These are phyloP conservation scores for Sula dactylatra DNA, from an alignment of 2,113 vertebrate genomes.

Conservation along the genomic window DNA sequence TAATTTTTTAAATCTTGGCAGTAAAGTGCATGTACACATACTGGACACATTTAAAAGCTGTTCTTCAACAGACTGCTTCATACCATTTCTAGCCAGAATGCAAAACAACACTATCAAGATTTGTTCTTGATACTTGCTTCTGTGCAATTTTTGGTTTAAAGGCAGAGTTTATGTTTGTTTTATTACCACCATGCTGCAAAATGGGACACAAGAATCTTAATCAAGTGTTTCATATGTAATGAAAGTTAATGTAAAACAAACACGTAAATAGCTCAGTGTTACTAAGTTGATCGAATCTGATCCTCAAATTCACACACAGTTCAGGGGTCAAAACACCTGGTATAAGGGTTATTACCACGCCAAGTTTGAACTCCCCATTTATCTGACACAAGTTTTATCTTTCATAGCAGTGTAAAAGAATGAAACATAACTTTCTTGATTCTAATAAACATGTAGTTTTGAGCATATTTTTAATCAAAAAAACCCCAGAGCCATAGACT, in stretches of 20 bases:
- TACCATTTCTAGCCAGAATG: neutral
- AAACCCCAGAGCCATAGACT: neutral
- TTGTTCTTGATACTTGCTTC: conserved; percentile 29
- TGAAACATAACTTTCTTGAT: neutral
- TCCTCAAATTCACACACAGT: neutral
- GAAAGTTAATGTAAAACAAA: neutral
- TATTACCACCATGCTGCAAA: neutral
- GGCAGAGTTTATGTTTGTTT: neutral
- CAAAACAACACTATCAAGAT: neutral
- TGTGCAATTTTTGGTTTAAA: neutral
- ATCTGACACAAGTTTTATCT: neutral
- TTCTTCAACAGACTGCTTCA: neutral
- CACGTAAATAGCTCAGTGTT: neutral
- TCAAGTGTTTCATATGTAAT: neutral
- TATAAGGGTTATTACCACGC: neutral
- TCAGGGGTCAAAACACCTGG: neutral
- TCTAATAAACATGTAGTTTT: neutral
- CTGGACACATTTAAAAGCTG: neutral
- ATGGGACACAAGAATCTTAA: neutral
- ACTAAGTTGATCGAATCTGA: neutral
- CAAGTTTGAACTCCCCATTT: neutral
- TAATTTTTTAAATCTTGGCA: neutral
- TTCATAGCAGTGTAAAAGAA: neutral
- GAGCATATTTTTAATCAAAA: neutral
- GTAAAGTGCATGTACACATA: neutral